These are phyloP conservation scores for Stichopus chloronotus DNA, from an alignment of 35 echinoderm and acorn worm genomes.

Conservation along the genomic window DNA sequence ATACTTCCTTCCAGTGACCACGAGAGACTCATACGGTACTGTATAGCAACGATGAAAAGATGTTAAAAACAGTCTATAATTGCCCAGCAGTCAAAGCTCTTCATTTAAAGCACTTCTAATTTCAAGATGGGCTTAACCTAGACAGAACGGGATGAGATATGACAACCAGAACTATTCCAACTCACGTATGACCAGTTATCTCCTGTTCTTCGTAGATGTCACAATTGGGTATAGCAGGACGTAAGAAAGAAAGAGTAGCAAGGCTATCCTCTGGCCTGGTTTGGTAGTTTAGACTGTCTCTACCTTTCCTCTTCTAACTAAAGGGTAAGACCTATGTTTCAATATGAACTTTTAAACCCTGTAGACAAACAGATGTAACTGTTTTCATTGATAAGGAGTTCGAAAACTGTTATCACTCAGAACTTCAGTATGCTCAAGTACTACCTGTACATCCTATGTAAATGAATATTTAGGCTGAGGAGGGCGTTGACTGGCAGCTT, in stretches of 20 bases:
- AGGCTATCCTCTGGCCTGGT: neutral
- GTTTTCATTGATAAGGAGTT: constrained; percentile 12
- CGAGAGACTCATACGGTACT: no score
- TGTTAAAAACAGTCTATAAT: no score
- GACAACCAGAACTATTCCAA: no score
- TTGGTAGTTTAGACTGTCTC: neutral
- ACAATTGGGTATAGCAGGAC: no score
- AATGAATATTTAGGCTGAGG: constrained; percentile 30
- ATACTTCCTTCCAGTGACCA: no score
- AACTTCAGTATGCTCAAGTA: neutral
- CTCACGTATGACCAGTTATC: no score
- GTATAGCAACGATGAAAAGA: no score
- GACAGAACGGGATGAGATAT: no score
- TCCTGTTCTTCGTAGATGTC: no score
- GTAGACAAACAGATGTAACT: neutral
- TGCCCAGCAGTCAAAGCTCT: no score
- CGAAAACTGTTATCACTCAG: neutral
- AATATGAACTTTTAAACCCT: constrained; percentile 15
- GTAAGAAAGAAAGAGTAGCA: neutral
- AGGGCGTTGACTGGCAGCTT: neutral
- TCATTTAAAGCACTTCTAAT: no score
- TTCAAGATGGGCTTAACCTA: no score
- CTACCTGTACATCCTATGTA: constrained; percentile 25
- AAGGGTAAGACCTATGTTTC: neutral
- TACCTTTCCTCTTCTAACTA: neutral